These are phyloP conservation scores for Oncorhynchus clarkii DNA, from an alignment of 2,113 vertebrate species.

Conservation along the genomic window DNA sequence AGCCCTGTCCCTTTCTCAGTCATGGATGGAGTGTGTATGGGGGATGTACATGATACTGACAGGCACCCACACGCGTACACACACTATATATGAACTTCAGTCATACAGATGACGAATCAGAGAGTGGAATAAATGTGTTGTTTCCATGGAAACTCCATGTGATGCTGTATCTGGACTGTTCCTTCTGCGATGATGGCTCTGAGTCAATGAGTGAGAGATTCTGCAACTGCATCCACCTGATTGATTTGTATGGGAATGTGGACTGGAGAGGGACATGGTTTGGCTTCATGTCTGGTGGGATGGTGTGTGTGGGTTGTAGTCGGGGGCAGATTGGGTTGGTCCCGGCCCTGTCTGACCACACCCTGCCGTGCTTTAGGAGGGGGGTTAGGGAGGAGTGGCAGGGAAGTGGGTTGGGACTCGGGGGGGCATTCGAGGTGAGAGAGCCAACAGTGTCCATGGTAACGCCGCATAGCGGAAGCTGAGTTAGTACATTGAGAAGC, in stretches of 20 bases:
- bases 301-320: background rate
- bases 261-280: background rate
- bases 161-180: background rate
- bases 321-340: background rate
- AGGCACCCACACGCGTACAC: slow-evolving; percentile 3
- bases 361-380: slow-evolving; percentile 6
- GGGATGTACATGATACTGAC: background rate
- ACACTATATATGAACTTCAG: background rate
- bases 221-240: background rate
- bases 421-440: slow-evolving; percentile 27
- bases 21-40: background rate
- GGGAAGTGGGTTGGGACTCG: slow-evolving; percentile 13
- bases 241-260: slow-evolving; percentile 6
- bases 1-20: slow-evolving; percentile 1
- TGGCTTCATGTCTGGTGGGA: no score
- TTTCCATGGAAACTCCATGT: background rate
- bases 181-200: background rate
- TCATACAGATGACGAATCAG: slow-evolving; percentile 19
- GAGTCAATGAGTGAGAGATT: slow-evolving; percentile 6
- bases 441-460: slow-evolving; percentile 43
- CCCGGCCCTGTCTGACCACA: slow-evolving; percentile 62
- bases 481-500: slow-evolving; percentile 65
- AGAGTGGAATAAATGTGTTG: slow-evolving; percentile 11
- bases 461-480: slow-evolving; percentile 40
- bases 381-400: slow-evolving; percentile 17